Percentiles rank a stretch among this genome's conserved stretches.
These are phyloP conservation scores for Myrmecophaga tridactyla DNA, from an alignment of 2,113 vertebrate species.

Conservation along the genomic window DNA sequence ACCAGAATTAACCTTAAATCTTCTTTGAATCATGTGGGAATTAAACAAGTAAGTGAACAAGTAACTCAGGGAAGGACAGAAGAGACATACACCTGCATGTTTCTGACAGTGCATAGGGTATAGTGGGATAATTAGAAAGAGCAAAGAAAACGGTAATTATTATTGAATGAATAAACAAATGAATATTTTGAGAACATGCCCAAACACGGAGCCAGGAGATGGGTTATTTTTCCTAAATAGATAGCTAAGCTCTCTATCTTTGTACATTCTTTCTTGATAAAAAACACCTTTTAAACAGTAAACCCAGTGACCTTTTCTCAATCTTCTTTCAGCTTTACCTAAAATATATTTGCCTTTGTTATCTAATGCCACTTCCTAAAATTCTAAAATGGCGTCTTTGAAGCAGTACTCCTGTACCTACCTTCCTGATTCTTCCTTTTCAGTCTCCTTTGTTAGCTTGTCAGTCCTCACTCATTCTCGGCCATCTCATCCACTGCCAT, in stretches of 20 bases:
- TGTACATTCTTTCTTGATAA: neutral
- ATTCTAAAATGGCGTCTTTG: no score
- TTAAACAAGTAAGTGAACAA: constrained; percentile 14
- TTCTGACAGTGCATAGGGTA: neutral
- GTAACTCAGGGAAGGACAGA: neutral
- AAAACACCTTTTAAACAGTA: neutral
- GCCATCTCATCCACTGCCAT: neutral
- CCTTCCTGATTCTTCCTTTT: neutral
- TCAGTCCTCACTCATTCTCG: neutral
- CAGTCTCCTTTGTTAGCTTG: neutral
- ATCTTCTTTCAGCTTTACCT: neutral
- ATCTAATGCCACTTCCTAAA: no score
- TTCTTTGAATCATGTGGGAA: neutral
- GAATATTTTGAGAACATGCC: constrained; percentile 11
- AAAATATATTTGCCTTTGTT: no score
- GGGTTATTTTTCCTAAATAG: constrained; percentile 9
- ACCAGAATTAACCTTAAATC: neutral
- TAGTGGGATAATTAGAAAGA: neutral
- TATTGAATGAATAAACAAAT: neutral
- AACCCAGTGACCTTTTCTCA: neutral
- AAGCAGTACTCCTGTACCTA: neutral
- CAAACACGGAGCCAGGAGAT: neutral
- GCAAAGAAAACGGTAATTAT: neutral
- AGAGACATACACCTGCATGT: neutral
- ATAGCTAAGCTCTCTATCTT: neutral